Evolutionary conservation across 1,140 invertebrate genomes (phyloP).

Genomic region (Notospermus geniculatus): DNA sequence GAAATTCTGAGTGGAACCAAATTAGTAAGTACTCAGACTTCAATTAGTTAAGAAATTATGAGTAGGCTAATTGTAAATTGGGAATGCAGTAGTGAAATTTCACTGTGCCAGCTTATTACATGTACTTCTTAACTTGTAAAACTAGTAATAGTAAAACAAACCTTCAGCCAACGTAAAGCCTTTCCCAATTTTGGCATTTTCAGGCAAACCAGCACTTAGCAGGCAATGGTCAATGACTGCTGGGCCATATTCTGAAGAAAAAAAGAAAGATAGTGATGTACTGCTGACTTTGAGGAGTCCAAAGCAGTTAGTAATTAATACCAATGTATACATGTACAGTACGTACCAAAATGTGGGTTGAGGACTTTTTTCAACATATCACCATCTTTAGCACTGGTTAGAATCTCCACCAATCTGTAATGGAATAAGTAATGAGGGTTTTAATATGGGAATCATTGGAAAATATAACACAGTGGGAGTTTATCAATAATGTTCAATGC

Average conservation of each 20-base stretch:
- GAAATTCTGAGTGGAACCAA: background rate
- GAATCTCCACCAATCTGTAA: conserved; percentile 60
- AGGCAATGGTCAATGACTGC: conserved; percentile 87
- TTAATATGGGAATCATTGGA: no score
- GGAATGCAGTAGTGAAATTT: background rate
- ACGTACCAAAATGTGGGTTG: conserved; percentile 72
- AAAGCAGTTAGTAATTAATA: background rate
- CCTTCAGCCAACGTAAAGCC: conserved; percentile 65
- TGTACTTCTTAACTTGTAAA: background rate
- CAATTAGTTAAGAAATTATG: no score
- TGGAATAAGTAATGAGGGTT: conserved; percentile 11
- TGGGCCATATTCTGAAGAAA: conserved; percentile 70
- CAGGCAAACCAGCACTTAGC: conserved; percentile 67
- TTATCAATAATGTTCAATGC: no score
- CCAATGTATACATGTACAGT: background rate
- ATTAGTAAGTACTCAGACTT: no score
- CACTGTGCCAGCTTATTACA: background rate
- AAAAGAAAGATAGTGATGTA: conserved; percentile 11
- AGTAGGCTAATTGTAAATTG: no score
- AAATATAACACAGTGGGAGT: no score
- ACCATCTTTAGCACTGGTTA: conserved; percentile 68
- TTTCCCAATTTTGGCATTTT: conserved; percentile 61
- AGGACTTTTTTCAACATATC: conserved; percentile 83
- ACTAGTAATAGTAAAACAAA: conserved; percentile 18
- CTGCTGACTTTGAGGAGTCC: no score